Base-by-base conservation (phyloP, 2,888 invertebrate species). In the Hypomecis punctinalis region DNA sequence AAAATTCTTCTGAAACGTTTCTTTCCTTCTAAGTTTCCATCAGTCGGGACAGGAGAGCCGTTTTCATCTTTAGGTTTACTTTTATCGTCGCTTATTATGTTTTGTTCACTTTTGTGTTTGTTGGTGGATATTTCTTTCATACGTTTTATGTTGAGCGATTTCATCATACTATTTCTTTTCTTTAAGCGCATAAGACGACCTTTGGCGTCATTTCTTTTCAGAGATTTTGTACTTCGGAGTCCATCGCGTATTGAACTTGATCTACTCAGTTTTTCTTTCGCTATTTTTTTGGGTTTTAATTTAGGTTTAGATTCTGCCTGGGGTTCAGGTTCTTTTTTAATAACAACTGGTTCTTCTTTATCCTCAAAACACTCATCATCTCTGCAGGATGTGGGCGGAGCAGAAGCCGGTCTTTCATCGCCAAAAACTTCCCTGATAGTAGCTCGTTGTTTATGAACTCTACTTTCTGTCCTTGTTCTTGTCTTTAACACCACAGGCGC, bases 381-480 rank as follows among this genome's bases (percentile, higher is more conserved):
- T 73, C 92, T 90, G 76, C 94, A 95, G 1, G 95, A 94, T 67
- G 94, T 93, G 0, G 97, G 97, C 0, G 97, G 97, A 0, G 97
- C 97, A 0, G 97, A 97, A 0, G 97, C 97, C 0, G 97, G 97
- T 47, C 97, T 93, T 77, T 97, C 97, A 68, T 92, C 92, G 0
- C 97, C 97, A 83, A 97, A 97, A 3, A 97, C 96, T 88, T 97
- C 97, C 73, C 96, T 95, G 48, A 97, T 97, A 4, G 96, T 96
- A 47, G 96, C 96, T 76, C 96, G 93, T 78, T 96, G 96, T 83
- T 96, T 96, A 40, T 91, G 75, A 49, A 95, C 94, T 76, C 96
- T 93, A 52, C 96, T 96, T 81, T 97, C 96, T 40, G 95, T 96
- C 76, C 97, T 93, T 13, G 97, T 97, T 76, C 97, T 93, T 51